phyloP scores from a whole-genome alignment of 2,113 vertebrate species.

The Marmota monax region DNA sequence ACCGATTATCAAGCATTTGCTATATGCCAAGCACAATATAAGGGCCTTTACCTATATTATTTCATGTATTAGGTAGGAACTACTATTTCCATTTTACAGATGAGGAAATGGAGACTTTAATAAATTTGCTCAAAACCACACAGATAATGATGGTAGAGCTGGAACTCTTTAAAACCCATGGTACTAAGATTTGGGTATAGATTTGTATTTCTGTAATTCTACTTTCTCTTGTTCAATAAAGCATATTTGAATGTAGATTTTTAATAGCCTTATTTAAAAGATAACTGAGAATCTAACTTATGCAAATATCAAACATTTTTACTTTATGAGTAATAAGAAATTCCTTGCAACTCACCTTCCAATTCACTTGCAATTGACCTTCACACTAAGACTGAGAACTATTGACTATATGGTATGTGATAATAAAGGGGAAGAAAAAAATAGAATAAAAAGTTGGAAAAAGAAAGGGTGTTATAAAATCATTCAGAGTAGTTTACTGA shows the following conservation, averaged over 20 bases:
- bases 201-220: slow-evolving; percentile 57
- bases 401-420: not conserved
- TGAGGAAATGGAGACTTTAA: not conserved
- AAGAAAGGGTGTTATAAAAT: not conserved
- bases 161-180: slow-evolving; percentile 1
- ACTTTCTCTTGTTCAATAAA: not conserved
- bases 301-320: slow-evolving; percentile 13
- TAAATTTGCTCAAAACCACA: slow-evolving; percentile 42
- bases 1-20: not conserved
- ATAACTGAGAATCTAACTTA: slow-evolving; percentile 7
- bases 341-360: not conserved
- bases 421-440: not conserved
- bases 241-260: not conserved
- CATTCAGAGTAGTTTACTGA: not conserved
- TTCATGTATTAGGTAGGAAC: slow-evolving; percentile 26
- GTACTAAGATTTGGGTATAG: not conserved
- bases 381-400: not conserved
- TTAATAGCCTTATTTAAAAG: not conserved
- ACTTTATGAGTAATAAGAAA: slow-evolving; percentile 22
- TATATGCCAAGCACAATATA: not conserved
- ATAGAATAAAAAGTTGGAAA: slow-evolving; percentile 37
- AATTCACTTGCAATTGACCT: not conserved
- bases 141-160: slow-evolving; percentile 41
- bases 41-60: not conserved
- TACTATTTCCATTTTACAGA: not conserved